phyloP scores from a whole-genome alignment of 1,140 invertebrate genomes.

The Manduca sexta region DNA sequence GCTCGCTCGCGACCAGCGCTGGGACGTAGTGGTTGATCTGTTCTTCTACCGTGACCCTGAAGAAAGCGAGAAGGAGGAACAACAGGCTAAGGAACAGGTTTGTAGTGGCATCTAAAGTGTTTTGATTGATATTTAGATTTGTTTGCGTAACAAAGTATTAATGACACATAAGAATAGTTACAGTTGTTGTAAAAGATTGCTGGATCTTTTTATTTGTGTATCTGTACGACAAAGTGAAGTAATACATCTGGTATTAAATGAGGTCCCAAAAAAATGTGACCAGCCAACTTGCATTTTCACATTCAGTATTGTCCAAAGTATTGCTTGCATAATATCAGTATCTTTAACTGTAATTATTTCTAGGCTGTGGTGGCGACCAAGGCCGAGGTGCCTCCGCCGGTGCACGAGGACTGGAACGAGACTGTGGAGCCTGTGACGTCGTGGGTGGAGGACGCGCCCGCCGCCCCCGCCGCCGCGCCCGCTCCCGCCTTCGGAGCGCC shows the following conservation, averaged over 20 bases:
- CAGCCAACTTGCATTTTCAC: too few relatives aligned
- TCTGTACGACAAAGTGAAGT: too few relatives aligned
- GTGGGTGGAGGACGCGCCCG: constrained; percentile 54
- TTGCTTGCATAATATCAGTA: too few relatives aligned
- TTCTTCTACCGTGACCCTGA: constrained; percentile 99
- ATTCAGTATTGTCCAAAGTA: too few relatives aligned
- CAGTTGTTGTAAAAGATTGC: too few relatives aligned
- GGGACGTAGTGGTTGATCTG: constrained; percentile 98
- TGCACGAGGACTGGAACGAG: constrained; percentile 57
- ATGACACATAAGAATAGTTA: too few relatives aligned
- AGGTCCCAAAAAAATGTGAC: too few relatives aligned
- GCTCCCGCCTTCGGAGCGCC: constrained; percentile 39
- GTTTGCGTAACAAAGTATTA: too few relatives aligned
- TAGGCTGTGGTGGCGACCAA: constrained; percentile 52
- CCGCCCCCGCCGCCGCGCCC: constrained; percentile 31
- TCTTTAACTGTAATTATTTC: neutral
- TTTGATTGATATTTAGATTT: too few relatives aligned
- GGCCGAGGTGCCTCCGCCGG: constrained; percentile 44
- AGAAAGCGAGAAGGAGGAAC: constrained; percentile 97
- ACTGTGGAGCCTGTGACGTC: constrained; percentile 52
- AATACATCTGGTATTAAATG: too few relatives aligned
- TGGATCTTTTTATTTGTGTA: too few relatives aligned
- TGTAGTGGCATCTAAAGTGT: neutral
- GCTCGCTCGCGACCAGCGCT: constrained; percentile 92
- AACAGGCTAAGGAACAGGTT: constrained; percentile 87